These are phyloP conservation scores for Rhipidura dahli DNA, from an alignment of 2,113 vertebrate genomes.

Conservation along the genomic window DNA sequence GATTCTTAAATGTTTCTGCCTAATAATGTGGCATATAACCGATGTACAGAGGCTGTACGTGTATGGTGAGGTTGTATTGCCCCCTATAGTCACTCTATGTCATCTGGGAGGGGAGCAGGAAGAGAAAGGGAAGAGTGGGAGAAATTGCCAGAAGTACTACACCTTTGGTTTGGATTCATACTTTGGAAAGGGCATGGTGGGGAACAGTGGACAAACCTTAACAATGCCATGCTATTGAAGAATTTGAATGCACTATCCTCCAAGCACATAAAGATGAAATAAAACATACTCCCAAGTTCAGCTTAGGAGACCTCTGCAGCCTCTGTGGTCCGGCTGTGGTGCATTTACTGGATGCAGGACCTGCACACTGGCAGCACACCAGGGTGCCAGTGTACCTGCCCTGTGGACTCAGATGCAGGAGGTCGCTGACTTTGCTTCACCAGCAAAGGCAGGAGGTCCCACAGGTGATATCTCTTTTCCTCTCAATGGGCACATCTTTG, in stretches of 20 bases:
- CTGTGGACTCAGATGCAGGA: background rate
- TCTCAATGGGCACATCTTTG: background rate
- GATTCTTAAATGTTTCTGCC: background rate
- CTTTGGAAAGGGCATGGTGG: background rate
- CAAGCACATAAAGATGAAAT: background rate
- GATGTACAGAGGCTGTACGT: background rate
- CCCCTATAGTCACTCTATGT: slow-evolving; percentile 72
- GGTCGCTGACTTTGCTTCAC: background rate
- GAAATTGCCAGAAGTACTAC: background rate
- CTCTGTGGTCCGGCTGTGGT: background rate
- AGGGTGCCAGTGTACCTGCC: background rate
- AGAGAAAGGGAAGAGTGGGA: background rate
- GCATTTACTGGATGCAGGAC: background rate
- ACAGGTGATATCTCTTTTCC: background rate
- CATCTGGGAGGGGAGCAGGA: slow-evolving; percentile 2
- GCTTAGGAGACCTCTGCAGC: background rate
- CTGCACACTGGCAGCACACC: accelerated
- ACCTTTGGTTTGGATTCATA: background rate
- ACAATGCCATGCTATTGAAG: background rate
- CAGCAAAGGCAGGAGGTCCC: background rate
- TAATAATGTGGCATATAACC: background rate
- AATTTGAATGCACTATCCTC: background rate
- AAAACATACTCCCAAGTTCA: background rate
- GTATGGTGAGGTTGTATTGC: slow-evolving; percentile 73
- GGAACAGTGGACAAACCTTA: background rate